Evolutionary conservation across 2,888 invertebrate species (phyloP).

Genomic region (Lasius fuliginosus): DNA sequence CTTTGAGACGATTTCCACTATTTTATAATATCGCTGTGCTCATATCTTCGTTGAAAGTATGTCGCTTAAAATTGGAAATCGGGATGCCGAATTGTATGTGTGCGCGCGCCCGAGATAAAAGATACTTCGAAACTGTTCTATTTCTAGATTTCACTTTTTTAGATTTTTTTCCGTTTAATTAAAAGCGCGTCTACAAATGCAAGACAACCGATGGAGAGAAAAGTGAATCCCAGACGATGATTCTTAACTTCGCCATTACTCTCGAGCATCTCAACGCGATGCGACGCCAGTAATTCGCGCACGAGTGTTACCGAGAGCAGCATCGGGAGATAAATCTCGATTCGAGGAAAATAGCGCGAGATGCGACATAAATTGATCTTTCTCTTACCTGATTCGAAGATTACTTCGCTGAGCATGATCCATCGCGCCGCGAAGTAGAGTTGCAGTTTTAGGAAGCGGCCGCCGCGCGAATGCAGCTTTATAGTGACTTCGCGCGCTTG

Average conservation of each 20-base stretch:
- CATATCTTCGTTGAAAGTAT: conserved; percentile 45
- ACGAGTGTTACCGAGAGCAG: conserved; percentile 30
- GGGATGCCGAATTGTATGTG: conserved; percentile 25
- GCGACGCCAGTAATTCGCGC: conserved; percentile 19
- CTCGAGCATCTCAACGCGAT: conserved; percentile 34
- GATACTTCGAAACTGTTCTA: conserved; percentile 57
- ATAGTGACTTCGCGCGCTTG: conserved; percentile 94
- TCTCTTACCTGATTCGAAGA: conserved; percentile 92
- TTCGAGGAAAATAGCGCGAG: background rate
- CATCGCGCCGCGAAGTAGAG: conserved; percentile 93
- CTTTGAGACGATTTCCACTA: background rate
- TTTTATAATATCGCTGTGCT: background rate
- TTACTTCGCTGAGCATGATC: conserved; percentile 95
- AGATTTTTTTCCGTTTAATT: conserved; percentile 35
- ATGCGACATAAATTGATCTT: conserved; percentile 31
- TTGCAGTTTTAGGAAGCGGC: conserved; percentile 91
- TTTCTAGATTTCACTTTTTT: conserved; percentile 65
- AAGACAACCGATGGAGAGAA: background rate
- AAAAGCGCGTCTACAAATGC: conserved; percentile 18
- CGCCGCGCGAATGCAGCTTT: conserved; percentile 92
- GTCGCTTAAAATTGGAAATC: conserved; percentile 71
- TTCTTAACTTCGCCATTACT: conserved; percentile 33
- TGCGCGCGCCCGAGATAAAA: background rate
- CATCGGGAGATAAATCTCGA: conserved; percentile 37
- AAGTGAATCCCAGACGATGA: background rate